Conservation (phyloP, 2,797 vertebrate species). For the Siniperca scherzeri region DNA sequence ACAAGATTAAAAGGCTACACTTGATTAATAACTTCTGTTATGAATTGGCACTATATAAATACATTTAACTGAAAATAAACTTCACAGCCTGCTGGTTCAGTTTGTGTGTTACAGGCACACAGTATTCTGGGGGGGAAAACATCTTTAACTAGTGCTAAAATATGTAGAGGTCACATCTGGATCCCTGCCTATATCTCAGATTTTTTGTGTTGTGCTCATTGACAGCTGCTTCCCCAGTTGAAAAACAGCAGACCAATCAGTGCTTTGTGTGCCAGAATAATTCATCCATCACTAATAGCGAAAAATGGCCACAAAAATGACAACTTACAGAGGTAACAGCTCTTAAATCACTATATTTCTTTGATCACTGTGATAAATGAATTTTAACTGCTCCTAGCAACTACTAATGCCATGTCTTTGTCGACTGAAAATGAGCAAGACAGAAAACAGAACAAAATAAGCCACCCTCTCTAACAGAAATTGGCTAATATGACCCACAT, state of each 20-base stretch:
- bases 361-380: no score
- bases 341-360: no score
- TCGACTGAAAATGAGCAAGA: no score
- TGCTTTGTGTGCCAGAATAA: not conserved
- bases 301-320: no score
- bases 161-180: not conserved
- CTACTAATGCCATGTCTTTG: no score
- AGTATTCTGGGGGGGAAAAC: not conserved
- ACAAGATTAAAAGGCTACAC: not conserved
- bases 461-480: no score
- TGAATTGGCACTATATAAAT: no score
- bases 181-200: not conserved
- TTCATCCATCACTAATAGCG: not conserved
- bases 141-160: not conserved
- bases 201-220: not conserved
- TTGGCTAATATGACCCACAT: no score
- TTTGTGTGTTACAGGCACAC: not conserved
- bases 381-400: no score
- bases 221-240: not conserved
- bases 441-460: no score
- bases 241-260: not conserved
- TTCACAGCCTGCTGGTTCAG: not conserved
- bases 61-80: not conserved
- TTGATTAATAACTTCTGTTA: not conserved
- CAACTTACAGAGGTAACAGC: no score